Conservation (phyloP, 1,140 invertebrate genomes). For the Drosophila suzukii region DNA sequence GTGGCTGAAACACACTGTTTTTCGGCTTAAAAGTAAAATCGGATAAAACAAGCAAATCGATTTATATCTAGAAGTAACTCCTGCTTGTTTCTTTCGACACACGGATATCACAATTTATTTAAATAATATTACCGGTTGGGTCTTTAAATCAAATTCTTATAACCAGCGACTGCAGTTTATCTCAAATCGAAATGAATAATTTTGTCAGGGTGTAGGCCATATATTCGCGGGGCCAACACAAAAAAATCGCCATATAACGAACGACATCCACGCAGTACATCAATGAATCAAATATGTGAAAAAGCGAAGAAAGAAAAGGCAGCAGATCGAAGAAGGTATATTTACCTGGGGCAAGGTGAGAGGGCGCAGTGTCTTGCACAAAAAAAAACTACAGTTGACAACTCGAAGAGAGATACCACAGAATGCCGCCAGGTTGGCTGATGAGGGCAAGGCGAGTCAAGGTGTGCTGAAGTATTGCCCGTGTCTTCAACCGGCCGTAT, state of each 20-base stretch:
- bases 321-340: constrained; percentile 11
- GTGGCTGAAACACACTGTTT: not conserved
- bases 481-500: constrained; percentile 31
- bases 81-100: too few species aligned
- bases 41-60: not conserved
- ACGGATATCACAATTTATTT: not conserved
- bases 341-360: constrained; percentile 54
- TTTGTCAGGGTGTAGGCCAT: constrained; percentile 21
- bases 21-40: not conserved
- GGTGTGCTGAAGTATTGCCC: constrained; percentile 44
- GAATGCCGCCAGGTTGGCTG: constrained; percentile 36
- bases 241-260: constrained; percentile 17
- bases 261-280: constrained; percentile 75
- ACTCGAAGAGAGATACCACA: constrained; percentile 34
- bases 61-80: too few species aligned
- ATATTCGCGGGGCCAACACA: constrained; percentile 11
- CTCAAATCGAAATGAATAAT: constrained; percentile 4
- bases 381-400: constrained; percentile 58
- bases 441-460: constrained; percentile 57
- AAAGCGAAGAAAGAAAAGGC: constrained; percentile 34
- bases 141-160: constrained; percentile 16
- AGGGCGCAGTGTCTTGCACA: constrained; percentile 67
- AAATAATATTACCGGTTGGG: not conserved
- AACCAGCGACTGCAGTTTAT: constrained; percentile 7
- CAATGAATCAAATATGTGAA: constrained; percentile 72